phyloP scores from a whole-genome alignment of 2,113 vertebrate genomes.

The Thomomys bottae region DNA sequence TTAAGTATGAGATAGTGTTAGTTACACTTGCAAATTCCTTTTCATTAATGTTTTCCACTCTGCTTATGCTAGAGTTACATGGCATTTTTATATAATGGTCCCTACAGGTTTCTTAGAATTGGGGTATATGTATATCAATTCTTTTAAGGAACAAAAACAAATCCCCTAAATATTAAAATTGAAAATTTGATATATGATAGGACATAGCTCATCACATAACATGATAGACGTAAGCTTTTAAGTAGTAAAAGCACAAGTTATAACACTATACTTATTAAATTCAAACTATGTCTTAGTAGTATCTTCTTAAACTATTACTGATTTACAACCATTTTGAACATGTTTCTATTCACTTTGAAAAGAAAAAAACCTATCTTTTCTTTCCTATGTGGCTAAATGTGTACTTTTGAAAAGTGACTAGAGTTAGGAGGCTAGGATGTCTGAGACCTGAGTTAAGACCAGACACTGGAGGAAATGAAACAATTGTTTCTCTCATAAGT shows the following conservation, averaged over 20 bases:
- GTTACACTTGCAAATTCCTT: conserved; percentile 64
- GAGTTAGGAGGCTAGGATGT: neutral
- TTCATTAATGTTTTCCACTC: conserved; percentile 61
- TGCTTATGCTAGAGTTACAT: neutral
- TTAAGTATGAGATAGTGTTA: conserved; percentile 74
- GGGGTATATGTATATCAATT: neutral
- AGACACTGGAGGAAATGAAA: neutral
- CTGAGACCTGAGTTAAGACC: neutral
- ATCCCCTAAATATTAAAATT: conserved; percentile 49
- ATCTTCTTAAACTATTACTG: neutral
- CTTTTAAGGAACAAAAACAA: conserved; percentile 51
- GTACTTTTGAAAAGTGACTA: neutral
- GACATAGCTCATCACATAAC: neutral
- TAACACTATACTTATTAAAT: neutral
- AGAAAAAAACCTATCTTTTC: neutral
- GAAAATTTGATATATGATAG: conserved; percentile 49
- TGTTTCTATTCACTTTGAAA: neutral
- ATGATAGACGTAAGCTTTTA: neutral
- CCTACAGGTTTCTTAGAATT: conserved; percentile 35
- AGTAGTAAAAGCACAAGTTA: neutral
- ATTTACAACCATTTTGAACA: conserved; percentile 1
- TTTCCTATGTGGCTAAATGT: neutral
- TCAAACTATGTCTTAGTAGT: neutral
- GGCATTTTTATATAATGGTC: conserved; percentile 41
- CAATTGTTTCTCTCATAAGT: neutral